Evolutionary conservation across 2,888 invertebrate genomes (phyloP).

Genomic region (Euproctis similis): DNA sequence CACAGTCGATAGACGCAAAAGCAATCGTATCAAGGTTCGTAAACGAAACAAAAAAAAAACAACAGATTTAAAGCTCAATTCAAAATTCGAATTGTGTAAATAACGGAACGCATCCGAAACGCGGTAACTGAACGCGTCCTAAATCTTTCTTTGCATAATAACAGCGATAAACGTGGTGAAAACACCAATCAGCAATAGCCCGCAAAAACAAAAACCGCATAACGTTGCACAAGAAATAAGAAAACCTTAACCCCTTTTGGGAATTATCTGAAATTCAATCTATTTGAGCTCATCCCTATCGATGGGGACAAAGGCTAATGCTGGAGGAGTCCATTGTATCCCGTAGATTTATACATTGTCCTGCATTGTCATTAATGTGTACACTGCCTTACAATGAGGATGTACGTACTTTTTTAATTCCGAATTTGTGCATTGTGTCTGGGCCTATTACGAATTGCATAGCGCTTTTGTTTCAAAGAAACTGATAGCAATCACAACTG

Average conservation of each 20-base stretch:
- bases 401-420: conserved; percentile 49
- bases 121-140: too few species aligned
- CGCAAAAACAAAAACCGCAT: conserved; percentile 26
- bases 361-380: conserved; percentile 66
- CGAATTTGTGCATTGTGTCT: conserved; percentile 29
- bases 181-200: conserved; percentile 29
- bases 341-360: conserved; percentile 63
- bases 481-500: conserved; percentile 10
- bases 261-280: conserved; percentile 71
- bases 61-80: not conserved
- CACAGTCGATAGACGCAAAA: conserved; percentile 6
- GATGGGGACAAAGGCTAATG: conserved; percentile 64
- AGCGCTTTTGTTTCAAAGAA: conserved; percentile 6
- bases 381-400: conserved; percentile 55
- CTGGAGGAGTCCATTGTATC: conserved; percentile 57
- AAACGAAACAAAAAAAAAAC: conserved; percentile 2
- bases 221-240: conserved; percentile 45
- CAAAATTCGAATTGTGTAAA: conserved; percentile 8
- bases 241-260: conserved; percentile 49
- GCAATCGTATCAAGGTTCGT: not conserved
- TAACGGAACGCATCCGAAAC: conserved; percentile 18
- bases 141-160: conserved; percentile 23
- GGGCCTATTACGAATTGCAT: conserved; percentile 17
- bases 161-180: conserved; percentile 25
- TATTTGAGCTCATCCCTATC: conserved; percentile 66